These are phyloP conservation scores for Silurus lanzhouensis DNA, from an alignment of 2,797 vertebrate species.

Conservation along the genomic window DNA sequence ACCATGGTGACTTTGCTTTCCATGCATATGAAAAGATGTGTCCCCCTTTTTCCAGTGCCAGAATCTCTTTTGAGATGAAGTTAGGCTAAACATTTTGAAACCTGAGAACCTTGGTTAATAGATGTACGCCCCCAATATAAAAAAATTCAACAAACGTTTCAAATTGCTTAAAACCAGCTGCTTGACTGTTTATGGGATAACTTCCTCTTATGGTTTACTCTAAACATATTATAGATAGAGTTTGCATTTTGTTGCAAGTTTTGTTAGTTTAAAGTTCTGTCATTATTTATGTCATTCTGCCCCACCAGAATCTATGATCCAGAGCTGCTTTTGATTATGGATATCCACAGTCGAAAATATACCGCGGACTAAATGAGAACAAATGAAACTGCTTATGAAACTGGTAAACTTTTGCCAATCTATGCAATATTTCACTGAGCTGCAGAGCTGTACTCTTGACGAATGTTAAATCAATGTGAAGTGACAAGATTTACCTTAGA, in stretches of 20 bases:
- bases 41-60: too few species aligned
- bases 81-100: background rate
- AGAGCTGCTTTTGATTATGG: background rate
- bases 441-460: slow-evolving; percentile 64
- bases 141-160: background rate
- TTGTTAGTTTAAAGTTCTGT: background rate
- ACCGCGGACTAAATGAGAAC: slow-evolving; percentile 53
- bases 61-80: background rate
- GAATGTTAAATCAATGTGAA: slow-evolving; percentile 68
- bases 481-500: slow-evolving; percentile 56
- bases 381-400: slow-evolving; percentile 71
- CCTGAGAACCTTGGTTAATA: background rate
- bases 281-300: background rate
- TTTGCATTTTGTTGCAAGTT: too few species aligned
- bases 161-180: background rate
- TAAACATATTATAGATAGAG: background rate
- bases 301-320: background rate
- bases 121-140: background rate
- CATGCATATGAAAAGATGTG: background rate
- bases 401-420: slow-evolving; percentile 74
- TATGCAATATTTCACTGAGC: slow-evolving; percentile 77
- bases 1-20: background rate
- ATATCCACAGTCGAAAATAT: background rate
- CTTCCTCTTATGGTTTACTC: background rate
- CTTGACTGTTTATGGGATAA: too few species aligned